A percentile compares a stretch with the other conserved stretches of the same genome.
These are phyloP conservation scores for Nymphalis c-album DNA, from an alignment of 2,888 invertebrate genomes.

Conservation along the genomic window DNA sequence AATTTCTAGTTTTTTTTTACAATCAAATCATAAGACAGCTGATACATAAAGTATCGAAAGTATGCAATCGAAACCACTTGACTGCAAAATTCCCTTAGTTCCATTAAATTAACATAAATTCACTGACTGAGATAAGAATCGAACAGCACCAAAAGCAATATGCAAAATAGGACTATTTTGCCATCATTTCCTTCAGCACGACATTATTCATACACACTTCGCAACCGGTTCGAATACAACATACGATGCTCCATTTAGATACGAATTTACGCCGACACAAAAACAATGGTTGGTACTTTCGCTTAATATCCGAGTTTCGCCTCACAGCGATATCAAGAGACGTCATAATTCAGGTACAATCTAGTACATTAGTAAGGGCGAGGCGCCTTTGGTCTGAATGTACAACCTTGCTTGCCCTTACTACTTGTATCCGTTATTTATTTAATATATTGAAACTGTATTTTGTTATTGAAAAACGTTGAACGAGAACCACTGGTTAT, in stretches of 20 bases:
- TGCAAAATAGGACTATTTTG: constrained; percentile 23
- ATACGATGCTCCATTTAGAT: constrained; percentile 45
- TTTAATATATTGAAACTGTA: background rate
- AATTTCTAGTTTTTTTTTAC: background rate
- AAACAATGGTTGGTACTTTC: constrained; percentile 47
- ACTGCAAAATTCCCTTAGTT: constrained; percentile 7
- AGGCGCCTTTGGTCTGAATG: constrained; percentile 35
- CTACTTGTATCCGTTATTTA: constrained; percentile 14
- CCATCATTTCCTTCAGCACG: constrained; percentile 25
- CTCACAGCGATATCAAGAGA: constrained; percentile 33
- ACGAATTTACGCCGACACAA: constrained; percentile 43
- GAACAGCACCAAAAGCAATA: constrained; percentile 21
- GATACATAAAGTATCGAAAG: background rate
- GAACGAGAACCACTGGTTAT: no score
- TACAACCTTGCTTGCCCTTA: constrained; percentile 33
- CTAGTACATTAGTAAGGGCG: constrained; percentile 35
- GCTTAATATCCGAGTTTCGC: constrained; percentile 43
- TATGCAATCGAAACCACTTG: constrained; percentile 7
- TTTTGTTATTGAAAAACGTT: background rate
- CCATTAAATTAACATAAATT: constrained; percentile 11
- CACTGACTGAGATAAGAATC: constrained; percentile 9
- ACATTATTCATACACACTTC: constrained; percentile 30
- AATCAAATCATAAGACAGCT: background rate
- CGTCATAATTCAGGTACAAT: constrained; percentile 56
- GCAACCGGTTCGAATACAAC: constrained; percentile 30